Evolutionary conservation across 2,113 vertebrate species (phyloP), one percentile per base, ranked within the genome.

Genomic region (Anser brachyrhynchus): DNA sequence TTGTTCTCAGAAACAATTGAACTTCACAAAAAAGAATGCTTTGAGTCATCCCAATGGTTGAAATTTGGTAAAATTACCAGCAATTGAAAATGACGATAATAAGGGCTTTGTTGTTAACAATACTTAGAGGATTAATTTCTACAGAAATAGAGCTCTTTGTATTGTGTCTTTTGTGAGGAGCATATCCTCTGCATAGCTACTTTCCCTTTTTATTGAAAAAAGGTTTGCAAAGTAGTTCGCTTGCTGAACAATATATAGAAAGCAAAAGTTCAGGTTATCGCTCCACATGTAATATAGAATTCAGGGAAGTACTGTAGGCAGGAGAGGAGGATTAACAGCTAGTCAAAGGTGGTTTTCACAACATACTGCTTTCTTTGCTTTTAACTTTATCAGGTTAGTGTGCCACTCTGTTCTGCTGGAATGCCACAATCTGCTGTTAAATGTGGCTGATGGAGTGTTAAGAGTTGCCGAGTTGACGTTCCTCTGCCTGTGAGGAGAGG

Each of bases 391-490:
- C 23, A 17, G 52, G 41, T 84, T 35, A 29, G n/a, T 9, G 39
- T 77, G 46, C 17, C 12, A 0, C 54, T 62, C 3, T 55, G 14
- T 44, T 6, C 35, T 22, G 16, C 17, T 10, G 21, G 52, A n/a
- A 29, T 37, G 61, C 21, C 41, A 20, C 61, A n/a, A 13, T 49
- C 1, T 26, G 0, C 46, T 1, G 2, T 51, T 67, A 43, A 59
- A 57, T 72, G 72, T 73, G 89, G 22, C 49, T 28, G 43, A 16
- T 26, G 3, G 0, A 2, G 62, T 10, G 21, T 72, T 65, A 6
- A 6, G 0, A 0, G 29, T 54, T 33, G 21, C 52, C 15, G 0
- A 11, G 25, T 72, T 39, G 17, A 11, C 4, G 12, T 12, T 8
- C 37, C 0, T 25, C 39, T 33, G 25, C 7, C n/a, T 25, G 35